Percentiles rank a stretch among this genome's conserved stretches.
phyloP scores from a whole-genome alignment of 2,888 invertebrate species.

The Trachelus tabidus region DNA sequence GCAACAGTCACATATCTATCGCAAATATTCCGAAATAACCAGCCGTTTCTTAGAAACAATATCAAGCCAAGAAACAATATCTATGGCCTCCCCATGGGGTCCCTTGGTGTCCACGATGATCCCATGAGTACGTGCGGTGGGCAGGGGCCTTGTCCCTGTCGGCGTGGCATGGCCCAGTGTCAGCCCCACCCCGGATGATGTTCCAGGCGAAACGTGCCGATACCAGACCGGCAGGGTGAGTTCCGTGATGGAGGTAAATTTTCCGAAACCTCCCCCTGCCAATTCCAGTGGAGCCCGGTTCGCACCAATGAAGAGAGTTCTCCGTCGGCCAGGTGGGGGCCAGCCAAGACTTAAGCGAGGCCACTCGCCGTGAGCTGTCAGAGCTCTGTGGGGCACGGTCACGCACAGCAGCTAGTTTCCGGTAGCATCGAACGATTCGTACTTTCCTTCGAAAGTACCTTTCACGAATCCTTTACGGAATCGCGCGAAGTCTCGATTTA shows the following conservation, averaged over 20 bases:
- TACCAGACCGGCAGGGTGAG: constrained; percentile 2
- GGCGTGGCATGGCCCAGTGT: constrained; percentile 35
- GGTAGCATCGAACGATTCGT: constrained; percentile 28
- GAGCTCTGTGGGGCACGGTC: constrained; percentile 67
- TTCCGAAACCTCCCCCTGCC: constrained; percentile 61
- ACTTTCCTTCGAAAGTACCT: constrained; percentile 19
- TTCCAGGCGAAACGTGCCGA: constrained; percentile 1
- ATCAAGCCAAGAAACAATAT: too few relatives aligned
- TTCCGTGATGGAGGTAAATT: constrained; percentile 41
- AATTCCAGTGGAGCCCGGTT: constrained; percentile 49
- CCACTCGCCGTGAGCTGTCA: constrained; percentile 66
- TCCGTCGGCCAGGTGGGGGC: constrained; percentile 54
- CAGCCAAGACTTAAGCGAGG: constrained; percentile 65
- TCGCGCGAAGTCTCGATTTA: constrained; percentile 6
- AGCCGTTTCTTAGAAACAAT: too few relatives aligned
- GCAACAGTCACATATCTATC: too few relatives aligned
- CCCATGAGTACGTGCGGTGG: too few relatives aligned
- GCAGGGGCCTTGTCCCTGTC: too few relatives aligned
- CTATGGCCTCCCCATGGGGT: too few relatives aligned
- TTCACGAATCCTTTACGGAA: constrained; percentile 13
- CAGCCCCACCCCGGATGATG: constrained; percentile 3
- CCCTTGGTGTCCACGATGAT: too few relatives aligned
- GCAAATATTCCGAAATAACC: too few relatives aligned
- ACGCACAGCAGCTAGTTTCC: constrained; percentile 58
- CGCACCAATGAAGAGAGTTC: constrained; percentile 55